These are phyloP conservation scores for Nomada hirtipes DNA, from an alignment of 2,888 invertebrate species.

Conservation along the genomic window DNA sequence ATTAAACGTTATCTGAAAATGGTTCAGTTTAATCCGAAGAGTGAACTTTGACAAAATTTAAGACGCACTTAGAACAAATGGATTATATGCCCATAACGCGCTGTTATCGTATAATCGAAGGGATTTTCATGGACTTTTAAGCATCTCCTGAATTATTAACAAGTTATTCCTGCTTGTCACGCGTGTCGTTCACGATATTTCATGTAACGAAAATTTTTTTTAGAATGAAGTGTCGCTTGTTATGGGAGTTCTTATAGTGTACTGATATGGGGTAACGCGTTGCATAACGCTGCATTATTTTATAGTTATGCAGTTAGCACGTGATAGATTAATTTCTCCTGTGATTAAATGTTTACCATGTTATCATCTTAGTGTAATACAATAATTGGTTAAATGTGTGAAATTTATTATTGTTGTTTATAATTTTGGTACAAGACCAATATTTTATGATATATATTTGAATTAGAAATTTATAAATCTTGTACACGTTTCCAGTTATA, in stretches of 20 bases:
- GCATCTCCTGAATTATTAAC: background rate
- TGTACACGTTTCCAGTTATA: too few relatives aligned
- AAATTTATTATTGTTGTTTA: too few relatives aligned
- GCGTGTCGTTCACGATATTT: background rate
- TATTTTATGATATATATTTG: too few relatives aligned
- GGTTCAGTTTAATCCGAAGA: background rate
- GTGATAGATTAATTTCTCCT: too few relatives aligned
- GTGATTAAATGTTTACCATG: too few relatives aligned
- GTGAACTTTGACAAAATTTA: background rate
- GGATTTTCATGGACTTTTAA: background rate
- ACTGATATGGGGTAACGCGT: background rate
- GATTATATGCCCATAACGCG: background rate
- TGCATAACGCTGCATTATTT: background rate
- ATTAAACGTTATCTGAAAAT: constrained; percentile 6
- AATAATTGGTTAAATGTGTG: too few relatives aligned
- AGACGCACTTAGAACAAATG: background rate
- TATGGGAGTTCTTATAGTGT: background rate
- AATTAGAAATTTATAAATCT: too few relatives aligned
- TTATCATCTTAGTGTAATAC: too few relatives aligned
- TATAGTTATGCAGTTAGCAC: too few relatives aligned
- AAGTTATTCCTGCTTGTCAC: background rate
- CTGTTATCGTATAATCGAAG: background rate
- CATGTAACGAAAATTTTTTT: background rate
- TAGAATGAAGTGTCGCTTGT: background rate
- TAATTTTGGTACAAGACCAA: too few relatives aligned